Evolutionary conservation across 2,888 invertebrate genomes (phyloP), one percentile per base, ranked within the genome.

Genomic region (Drosophila mulleri): DNA sequence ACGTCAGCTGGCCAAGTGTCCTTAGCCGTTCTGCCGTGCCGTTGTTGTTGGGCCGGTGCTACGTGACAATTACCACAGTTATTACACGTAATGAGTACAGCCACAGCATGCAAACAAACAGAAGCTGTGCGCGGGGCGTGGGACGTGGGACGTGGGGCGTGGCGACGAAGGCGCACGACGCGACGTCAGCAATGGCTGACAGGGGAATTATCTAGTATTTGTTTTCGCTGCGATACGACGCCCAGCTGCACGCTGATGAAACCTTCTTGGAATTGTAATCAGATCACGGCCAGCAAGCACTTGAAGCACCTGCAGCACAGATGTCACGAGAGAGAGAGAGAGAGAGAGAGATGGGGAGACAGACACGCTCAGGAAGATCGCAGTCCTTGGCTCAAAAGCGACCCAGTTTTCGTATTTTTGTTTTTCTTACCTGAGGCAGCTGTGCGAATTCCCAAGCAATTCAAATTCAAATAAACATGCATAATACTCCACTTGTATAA

Each of bases 41-140:
- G 39, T 44, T 56, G 53, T 54, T 45, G 48, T 60, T 37, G 35
- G 18, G 56, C 26, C n/a, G 41, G 45, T 47, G 37, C 69, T 84
- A 86, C 84, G 84, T 85, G 84, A 86, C 86, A 86, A 83, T 79
- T 86, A 80, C 72, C 68, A 61, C 70, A 67, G 63, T 72, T 70
- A 73, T 78, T 82, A 75, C 79, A 79, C 70, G 76, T 74, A 78
- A 82, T 78, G 67, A 77, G 62, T 65, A 72, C 67, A 62, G 45
- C 35, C 41, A 60, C n/a, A 56, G 54, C 71, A 60, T 56, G 71
- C 54, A 65, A 78, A 69, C 71, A 61, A 58, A 50, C 60, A 59
- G 41, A 29, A 29, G 14, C 20, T 44, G 61, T 44, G 35, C 12
- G 44, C 14, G 26, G 9, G 4, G 20, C 20, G 12, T 4, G 5